Conservation (phyloP, 2,113 vertebrate genomes). For the Notothenia coriiceps region DNA sequence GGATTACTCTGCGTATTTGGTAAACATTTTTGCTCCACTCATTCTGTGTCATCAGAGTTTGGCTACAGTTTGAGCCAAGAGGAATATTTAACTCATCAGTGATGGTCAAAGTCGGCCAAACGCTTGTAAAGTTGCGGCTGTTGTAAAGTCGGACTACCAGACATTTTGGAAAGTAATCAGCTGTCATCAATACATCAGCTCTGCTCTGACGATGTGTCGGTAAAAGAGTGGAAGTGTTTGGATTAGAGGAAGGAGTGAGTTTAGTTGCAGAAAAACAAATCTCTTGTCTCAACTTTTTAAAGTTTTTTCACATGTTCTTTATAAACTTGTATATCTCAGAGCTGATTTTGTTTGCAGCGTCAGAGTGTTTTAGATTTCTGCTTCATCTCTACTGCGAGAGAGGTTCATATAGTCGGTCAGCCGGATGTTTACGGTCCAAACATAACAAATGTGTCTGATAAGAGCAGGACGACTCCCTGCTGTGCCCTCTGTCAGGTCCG, state of each 20-base stretch:
- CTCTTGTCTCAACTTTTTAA: conserved; percentile 3
- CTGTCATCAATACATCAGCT: conserved; percentile 45
- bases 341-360: conserved; percentile 37
- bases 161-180: conserved; percentile 56
- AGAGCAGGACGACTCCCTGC: conserved; percentile 57
- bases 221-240: conserved; percentile 43
- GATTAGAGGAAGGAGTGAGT: conserved; percentile 13
- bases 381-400: conserved; percentile 34
- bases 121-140: conserved; percentile 53
- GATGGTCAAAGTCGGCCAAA: conserved; percentile 44
- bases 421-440: conserved; percentile 75
- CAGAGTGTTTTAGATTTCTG: conserved; percentile 10
- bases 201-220: conserved; percentile 34
- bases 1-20: conserved; percentile 45
- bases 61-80: conserved; percentile 44
- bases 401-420: conserved; percentile 34
- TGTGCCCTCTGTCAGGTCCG: conserved; percentile 55
- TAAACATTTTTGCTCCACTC: conserved; percentile 63
- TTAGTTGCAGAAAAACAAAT: conserved; percentile 14
- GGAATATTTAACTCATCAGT: conserved; percentile 63
- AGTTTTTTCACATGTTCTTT: background rate
- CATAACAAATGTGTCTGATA: conserved; percentile 54
- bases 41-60: conserved; percentile 59
- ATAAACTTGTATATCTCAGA: background rate
- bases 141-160: conserved; percentile 47